Percentiles rank a stretch among this genome's conserved stretches.
These are phyloP conservation scores for Pseudochaenichthys georgianus DNA, from an alignment of 2,797 vertebrate species.

Conservation along the genomic window DNA sequence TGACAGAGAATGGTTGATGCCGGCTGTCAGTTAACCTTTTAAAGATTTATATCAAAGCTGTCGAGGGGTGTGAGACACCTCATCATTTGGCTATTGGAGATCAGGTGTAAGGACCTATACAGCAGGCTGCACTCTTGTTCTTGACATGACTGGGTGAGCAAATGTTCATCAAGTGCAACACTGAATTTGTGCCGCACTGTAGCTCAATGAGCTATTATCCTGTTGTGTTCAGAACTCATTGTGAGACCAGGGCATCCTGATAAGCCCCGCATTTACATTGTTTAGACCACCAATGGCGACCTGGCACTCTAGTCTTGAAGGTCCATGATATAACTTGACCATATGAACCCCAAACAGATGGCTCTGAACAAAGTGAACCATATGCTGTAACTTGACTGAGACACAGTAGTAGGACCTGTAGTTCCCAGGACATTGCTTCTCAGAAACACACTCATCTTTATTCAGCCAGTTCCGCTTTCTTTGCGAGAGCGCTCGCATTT, in stretches of 20 bases:
- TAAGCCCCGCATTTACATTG: constrained; percentile 30
- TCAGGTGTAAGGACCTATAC: constrained; percentile 23
- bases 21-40: constrained; percentile 26
- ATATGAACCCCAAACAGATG: constrained; percentile 71
- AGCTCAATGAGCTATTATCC: constrained; percentile 34
- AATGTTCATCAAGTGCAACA: constrained; percentile 26
- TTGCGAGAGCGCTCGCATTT: constrained; percentile 29
- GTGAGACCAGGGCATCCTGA: constrained; percentile 20
- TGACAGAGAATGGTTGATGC: constrained; percentile 52
- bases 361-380: constrained; percentile 45
- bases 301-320: constrained; percentile 41
- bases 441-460: constrained; percentile 34
- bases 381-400: constrained; percentile 64
- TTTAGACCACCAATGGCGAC: constrained; percentile 42
- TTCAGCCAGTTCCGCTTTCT: constrained; percentile 35
- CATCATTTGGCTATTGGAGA: constrained; percentile 19
- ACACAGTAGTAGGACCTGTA: constrained; percentile 58
- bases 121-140: constrained; percentile 13
- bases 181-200: constrained; percentile 28
- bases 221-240: constrained; percentile 40
- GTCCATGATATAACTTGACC: constrained; percentile 50
- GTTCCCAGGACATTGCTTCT: constrained; percentile 58
- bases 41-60: constrained; percentile 43
- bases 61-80: constrained; percentile 9
- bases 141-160: constrained; percentile 19